These are phyloP conservation scores for Centruroides vittatus DNA, from an alignment of 1,140 invertebrate species.

Conservation along the genomic window DNA sequence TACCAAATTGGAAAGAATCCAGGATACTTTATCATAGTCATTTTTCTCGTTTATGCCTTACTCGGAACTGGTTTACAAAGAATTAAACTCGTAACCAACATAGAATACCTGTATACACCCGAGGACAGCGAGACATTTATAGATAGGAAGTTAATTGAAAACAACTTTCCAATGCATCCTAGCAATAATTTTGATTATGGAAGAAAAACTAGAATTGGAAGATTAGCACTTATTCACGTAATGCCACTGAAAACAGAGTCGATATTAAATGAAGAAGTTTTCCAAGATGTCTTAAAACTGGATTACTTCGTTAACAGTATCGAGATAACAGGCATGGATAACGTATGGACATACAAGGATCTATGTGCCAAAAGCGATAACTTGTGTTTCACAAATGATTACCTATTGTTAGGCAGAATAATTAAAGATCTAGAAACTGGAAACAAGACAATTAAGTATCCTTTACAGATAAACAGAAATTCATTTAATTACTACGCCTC, in stretches of 20 bases:
- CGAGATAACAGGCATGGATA: slow-evolving; percentile 32
- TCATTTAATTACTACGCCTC: slow-evolving; percentile 70
- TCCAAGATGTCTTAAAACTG: slow-evolving; percentile 55
- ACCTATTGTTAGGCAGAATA: slow-evolving; percentile 58
- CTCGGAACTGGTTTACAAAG: slow-evolving; percentile 73
- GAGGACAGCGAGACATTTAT: slow-evolving; percentile 52
- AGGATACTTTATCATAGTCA: slow-evolving; percentile 74
- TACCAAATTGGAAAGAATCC: slow-evolving; percentile 58
- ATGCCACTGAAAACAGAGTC: slow-evolving; percentile 63
- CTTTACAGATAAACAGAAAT: slow-evolving; percentile 69
- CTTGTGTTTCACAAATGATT: slow-evolving; percentile 68
- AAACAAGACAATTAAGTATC: slow-evolving; percentile 64
- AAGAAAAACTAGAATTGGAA: slow-evolving; percentile 63
- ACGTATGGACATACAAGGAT: slow-evolving; percentile 41
- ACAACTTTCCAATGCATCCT: slow-evolving; percentile 13
- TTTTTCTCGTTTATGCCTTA: slow-evolving; percentile 57
- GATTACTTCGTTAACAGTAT: slow-evolving; percentile 61
- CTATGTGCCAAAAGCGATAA: slow-evolving; percentile 68
- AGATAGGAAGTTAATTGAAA: slow-evolving; percentile 61
- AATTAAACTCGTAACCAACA: slow-evolving; percentile 74
- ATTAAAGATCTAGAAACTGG: slow-evolving; percentile 60
- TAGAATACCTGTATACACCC: slow-evolving; percentile 79
- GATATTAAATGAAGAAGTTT: slow-evolving; percentile 56
- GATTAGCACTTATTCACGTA: slow-evolving; percentile 69
- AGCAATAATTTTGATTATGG: slow-evolving; percentile 15